Percentiles rank a stretch among this genome's conserved stretches.
Conservation (phyloP, 2,888 invertebrate species). For the Andricus curvator region DNA sequence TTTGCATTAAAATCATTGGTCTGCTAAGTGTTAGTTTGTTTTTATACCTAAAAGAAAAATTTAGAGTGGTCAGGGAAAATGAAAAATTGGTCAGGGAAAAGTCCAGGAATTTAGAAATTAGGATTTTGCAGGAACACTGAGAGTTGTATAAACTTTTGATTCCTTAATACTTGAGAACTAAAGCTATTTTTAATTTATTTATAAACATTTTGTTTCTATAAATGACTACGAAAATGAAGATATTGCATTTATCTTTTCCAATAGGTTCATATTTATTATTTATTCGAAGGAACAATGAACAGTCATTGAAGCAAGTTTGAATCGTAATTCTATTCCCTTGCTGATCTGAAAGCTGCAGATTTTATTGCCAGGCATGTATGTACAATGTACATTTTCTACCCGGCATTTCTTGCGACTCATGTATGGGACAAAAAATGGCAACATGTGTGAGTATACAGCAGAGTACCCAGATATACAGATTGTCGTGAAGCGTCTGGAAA, state of each 20-base stretch:
- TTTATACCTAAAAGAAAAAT: too few species aligned
- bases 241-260: background rate
- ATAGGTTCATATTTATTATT: background rate
- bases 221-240: background rate
- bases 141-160: too few species aligned
- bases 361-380: background rate
- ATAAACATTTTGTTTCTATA: background rate
- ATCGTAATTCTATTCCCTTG: background rate
- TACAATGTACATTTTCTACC: constrained; percentile 14
- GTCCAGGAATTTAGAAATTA: too few species aligned
- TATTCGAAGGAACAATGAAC: background rate
- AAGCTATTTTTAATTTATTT: background rate
- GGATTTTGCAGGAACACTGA: too few species aligned
- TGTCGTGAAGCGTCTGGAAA: constrained; percentile 27
- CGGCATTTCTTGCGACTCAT: background rate
- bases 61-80: too few species aligned
- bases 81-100: too few species aligned
- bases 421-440: background rate
- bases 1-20: too few species aligned
- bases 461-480: constrained; percentile 16
- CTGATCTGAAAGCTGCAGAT: background rate
- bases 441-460: background rate
- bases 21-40: too few species aligned
- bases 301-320: background rate
- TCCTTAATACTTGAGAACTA: too few species aligned